phyloP scores from a whole-genome alignment of 2,113 vertebrate species.

The Psilopsiagon aymara region DNA sequence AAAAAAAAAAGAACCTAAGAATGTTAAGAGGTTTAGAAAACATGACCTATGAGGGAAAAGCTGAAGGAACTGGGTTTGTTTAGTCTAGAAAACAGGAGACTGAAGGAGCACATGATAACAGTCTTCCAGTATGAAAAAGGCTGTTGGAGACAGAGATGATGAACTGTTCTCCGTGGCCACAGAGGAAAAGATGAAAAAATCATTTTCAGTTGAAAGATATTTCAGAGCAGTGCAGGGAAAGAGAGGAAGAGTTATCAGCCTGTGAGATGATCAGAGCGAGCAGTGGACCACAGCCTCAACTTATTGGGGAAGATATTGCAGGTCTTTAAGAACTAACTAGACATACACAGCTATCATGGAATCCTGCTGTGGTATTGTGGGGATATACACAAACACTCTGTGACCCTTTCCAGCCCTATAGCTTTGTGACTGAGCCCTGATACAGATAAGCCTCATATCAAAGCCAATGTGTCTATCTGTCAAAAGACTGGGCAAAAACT shows the following conservation, averaged over 20 bases:
- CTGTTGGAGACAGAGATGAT: not conserved
- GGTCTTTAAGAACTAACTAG: not conserved
- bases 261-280: not conserved
- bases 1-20: not conserved
- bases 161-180: not conserved
- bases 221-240: not conserved
- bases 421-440: not conserved
- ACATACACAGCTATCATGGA: not conserved
- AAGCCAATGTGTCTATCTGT: not conserved
- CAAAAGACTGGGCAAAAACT: not conserved
- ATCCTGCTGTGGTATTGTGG: not conserved
- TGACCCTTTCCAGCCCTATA: not conserved
- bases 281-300: not conserved
- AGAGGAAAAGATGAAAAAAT: not conserved
- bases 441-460: not conserved
- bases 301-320: not conserved
- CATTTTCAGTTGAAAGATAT: not conserved
- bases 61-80: constrained; percentile 22
- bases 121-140: not conserved
- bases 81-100: constrained; percentile 34
- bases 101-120: not conserved
- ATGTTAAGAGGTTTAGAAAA: constrained; percentile 40
- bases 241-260: not conserved
- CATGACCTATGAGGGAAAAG: constrained; percentile 4
- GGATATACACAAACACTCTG: not conserved